A percentile compares a stretch with the other conserved stretches of the same genome.
These are phyloP conservation scores for Vidua chalybeata DNA, from an alignment of 2,113 vertebrate species.

Conservation along the genomic window DNA sequence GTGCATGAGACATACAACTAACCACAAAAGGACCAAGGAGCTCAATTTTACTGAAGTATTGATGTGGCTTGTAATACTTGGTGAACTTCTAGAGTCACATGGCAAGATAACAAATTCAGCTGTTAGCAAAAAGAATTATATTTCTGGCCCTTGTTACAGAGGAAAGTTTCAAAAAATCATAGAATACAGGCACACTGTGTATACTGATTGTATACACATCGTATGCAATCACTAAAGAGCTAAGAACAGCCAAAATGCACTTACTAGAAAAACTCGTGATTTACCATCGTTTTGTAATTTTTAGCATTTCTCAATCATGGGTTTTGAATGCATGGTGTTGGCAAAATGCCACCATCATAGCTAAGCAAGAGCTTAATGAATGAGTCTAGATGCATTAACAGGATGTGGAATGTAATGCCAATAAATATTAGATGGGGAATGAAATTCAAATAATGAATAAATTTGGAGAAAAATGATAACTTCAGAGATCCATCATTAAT, in stretches of 20 bases:
- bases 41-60: neutral
- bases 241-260: neutral
- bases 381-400: neutral
- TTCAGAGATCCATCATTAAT: neutral
- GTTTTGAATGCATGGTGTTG: neutral
- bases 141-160: neutral
- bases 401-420: neutral
- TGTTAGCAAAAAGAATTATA: neutral
- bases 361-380: constrained; percentile 20
- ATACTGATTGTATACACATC: neutral
- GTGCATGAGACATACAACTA: neutral
- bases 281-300: neutral
- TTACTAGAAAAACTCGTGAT: neutral
- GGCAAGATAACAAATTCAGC: neutral
- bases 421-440: constrained; percentile 17
- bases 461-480: neutral
- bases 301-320: neutral
- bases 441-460: constrained; percentile 12
- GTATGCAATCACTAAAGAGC: neutral
- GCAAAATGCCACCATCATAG: neutral
- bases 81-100: neutral
- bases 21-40: neutral
- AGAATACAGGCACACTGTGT: neutral
- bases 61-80: neutral
- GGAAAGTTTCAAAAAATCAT: neutral